Evolutionary conservation across 1,140 invertebrate genomes (phyloP), one percentile per base, ranked within the genome.

Genomic region (Monochamus saltuarius): DNA sequence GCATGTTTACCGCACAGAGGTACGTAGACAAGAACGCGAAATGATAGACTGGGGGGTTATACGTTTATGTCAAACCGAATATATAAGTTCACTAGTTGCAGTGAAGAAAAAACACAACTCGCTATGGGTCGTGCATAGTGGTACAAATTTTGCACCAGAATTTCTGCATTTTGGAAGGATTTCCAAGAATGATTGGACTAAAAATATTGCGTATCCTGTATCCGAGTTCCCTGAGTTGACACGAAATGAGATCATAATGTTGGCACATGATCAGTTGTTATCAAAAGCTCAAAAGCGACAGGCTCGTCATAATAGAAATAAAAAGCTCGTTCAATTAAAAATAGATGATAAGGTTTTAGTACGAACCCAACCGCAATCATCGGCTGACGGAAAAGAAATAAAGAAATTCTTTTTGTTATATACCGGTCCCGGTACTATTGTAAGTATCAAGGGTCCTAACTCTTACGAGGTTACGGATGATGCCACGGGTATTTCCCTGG

Each of bases 1-100:
- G 9, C 65, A 64, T 60, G 64, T 65, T 0, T 71, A 68, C 61
- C 49, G 62, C 9, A 38, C 40, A 2, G 67, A 62, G 13, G 50
- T 68, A 11, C 54, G 54, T 9, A 22, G 55, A 19, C 65, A 68
- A 36, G 42, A 71, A 7, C 36, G 61, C 0, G 62, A 72, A 56
- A 56, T 72, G 40, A 40, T 69, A 34, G 29, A 63, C 0, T 17
- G 52, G 34, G 62, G 65, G 8, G 47, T 59, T 7, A 59, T 51
- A 10, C 14, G 29, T 19, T 11, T 16, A 11, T 38, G 16, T 13
- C 14, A 16, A 34, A 53, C 46, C 7, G 35, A 50, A 2, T 51
- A 51, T 22, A 29, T 19, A 14, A 39, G 13, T 29, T 46, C 56
- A 10, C 9, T 52, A 34, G 50, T 52, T 10, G 22, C 34, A 13